Conservation (phyloP, 2,888 invertebrate genomes). For the Resseliella maxima region DNA sequence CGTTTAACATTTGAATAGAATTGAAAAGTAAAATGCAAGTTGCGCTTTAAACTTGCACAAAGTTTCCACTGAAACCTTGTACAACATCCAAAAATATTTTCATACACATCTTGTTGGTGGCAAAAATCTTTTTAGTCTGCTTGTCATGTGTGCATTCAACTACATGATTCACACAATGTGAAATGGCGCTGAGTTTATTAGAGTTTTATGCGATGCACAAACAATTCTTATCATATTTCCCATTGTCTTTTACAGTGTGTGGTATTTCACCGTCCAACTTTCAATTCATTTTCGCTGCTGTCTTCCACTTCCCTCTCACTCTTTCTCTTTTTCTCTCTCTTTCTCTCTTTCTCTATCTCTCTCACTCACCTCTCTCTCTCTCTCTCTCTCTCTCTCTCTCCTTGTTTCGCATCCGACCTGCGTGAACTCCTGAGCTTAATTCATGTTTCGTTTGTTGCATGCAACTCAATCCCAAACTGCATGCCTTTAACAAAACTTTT, state of each 20-base stretch:
- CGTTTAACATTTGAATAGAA: conserved; percentile 25
- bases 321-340: background rate
- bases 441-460: background rate
- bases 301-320: too few relatives aligned
- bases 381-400: background rate
- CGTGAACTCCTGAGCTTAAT: background rate
- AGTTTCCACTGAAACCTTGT: background rate
- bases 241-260: conserved; percentile 32
- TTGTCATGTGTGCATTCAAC: conserved; percentile 40
- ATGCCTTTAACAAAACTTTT: conserved; percentile 12
- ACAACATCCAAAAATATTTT: conserved; percentile 27
- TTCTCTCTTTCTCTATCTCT: too few relatives aligned
- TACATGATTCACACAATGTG: conserved; percentile 38
- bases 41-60: conserved; percentile 2
- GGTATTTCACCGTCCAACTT: background rate
- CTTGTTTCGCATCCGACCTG: background rate
- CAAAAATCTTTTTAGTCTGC: background rate
- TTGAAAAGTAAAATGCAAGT: conserved; percentile 43
- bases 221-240: conserved; percentile 41
- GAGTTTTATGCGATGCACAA: conserved; percentile 27
- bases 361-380: background rate
- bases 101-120: background rate
- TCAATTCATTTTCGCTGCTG: background rate
- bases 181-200: conserved; percentile 30
- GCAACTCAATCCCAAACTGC: background rate